phyloP scores from a whole-genome alignment of 2,888 invertebrate genomes.

The Priocnemis perturbator region DNA sequence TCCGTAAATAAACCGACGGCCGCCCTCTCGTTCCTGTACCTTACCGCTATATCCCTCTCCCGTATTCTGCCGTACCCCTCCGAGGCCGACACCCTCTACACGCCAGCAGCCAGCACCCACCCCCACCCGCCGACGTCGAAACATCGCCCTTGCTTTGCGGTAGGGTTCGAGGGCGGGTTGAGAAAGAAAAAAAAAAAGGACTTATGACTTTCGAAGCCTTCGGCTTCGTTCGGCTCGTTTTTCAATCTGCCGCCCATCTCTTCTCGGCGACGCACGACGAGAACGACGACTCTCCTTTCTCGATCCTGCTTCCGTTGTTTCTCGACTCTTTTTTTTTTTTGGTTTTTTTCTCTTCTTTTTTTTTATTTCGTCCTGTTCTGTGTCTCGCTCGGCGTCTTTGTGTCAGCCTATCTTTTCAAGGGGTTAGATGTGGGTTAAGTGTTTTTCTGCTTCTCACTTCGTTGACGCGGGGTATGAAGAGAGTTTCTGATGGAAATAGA shows the following conservation, averaged over 20 bases:
- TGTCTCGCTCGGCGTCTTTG: too few species aligned
- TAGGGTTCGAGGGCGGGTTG: background rate
- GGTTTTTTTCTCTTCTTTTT: background rate
- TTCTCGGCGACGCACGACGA: too few species aligned
- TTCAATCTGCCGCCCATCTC: background rate
- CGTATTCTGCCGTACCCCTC: background rate
- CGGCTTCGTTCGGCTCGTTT: background rate
- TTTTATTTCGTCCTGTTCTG: background rate
- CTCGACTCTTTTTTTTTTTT: background rate
- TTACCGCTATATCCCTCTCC: slow-evolving; percentile 7
- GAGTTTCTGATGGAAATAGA: too few species aligned
- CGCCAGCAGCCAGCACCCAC: too few species aligned
- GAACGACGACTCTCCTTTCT: too few species aligned
- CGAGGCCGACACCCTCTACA: too few species aligned
- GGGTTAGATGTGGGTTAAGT: background rate
- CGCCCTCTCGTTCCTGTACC: slow-evolving; percentile 22
- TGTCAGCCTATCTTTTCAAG: background rate
- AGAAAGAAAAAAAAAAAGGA: too few species aligned
- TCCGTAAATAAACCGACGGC: slow-evolving; percentile 38
- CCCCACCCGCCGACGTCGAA: background rate
- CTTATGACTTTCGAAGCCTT: slow-evolving; percentile 2
- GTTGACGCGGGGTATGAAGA: too few species aligned
- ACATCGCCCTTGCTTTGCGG: slow-evolving; percentile 1
- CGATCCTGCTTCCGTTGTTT: background rate
- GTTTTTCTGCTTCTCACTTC: too few species aligned